phyloP scores from a whole-genome alignment of 2,888 invertebrate genomes.

The Ferdinandea cuprea region DNA sequence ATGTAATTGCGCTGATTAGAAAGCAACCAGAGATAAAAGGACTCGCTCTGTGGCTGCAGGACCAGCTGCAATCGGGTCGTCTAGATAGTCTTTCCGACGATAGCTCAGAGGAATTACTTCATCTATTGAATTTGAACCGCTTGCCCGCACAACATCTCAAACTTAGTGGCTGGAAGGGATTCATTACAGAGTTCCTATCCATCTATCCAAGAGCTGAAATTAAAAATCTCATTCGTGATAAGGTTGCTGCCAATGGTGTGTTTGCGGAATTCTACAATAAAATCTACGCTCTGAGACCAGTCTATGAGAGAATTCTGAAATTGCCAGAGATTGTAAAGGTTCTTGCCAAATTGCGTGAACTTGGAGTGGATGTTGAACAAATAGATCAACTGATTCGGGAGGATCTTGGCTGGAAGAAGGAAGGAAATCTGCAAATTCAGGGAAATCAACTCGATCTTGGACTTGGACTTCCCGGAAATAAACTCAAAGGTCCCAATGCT shows the following conservation, averaged over 20 bases:
- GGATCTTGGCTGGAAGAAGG: conserved; percentile 77
- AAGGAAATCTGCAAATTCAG: not conserved
- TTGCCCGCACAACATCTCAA: conserved; percentile 77
- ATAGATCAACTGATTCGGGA: conserved; percentile 79
- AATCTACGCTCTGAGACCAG: conserved; percentile 76
- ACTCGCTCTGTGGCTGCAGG: conserved; percentile 78
- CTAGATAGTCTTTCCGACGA: conserved; percentile 74
- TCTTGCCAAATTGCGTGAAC: conserved; percentile 75
- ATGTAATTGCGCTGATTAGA: conserved; percentile 76
- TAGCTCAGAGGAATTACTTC: conserved; percentile 71
- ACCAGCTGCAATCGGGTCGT: conserved; percentile 75
- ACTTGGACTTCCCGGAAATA: not conserved
- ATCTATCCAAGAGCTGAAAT: conserved; percentile 78
- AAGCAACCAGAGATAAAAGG: conserved; percentile 79
- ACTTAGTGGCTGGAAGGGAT: conserved; percentile 80
- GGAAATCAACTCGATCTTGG: conserved; percentile 10
- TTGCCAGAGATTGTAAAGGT: conserved; percentile 76
- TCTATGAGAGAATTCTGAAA: conserved; percentile 79
- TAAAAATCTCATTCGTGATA: conserved; percentile 77
- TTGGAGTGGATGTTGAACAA: conserved; percentile 77
- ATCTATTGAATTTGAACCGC: conserved; percentile 75
- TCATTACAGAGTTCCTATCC: conserved; percentile 78
- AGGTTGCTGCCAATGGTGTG: conserved; percentile 77
- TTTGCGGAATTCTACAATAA: conserved; percentile 78
- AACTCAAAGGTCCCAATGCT: not conserved